Evolutionary conservation across 2,888 invertebrate genomes (phyloP).

Genomic region (Troides aeacus): DNA sequence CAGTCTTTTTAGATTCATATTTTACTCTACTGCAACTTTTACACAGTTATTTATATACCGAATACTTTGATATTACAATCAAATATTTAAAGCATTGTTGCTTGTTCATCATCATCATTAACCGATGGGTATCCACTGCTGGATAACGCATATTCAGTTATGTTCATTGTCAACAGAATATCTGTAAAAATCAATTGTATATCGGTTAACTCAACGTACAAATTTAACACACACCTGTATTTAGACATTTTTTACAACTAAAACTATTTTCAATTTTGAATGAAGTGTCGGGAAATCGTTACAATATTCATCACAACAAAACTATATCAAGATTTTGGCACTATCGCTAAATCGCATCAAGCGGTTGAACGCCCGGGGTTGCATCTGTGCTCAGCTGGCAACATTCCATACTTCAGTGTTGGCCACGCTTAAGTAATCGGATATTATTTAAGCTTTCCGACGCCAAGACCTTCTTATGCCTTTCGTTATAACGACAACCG

Average conservation of each 20-base stretch:
- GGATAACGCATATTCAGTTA: too few relatives aligned
- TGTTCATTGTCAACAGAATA: too few relatives aligned
- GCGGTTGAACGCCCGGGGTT: constrained; percentile 28
- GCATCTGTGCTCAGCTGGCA: constrained; percentile 27
- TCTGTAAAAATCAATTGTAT: too few relatives aligned
- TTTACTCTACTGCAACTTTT: too few relatives aligned
- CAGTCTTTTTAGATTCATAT: too few relatives aligned
- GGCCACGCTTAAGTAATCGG: constrained; percentile 28
- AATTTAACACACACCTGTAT: neutral
- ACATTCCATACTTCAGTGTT: constrained; percentile 28
- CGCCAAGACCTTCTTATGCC: constrained; percentile 17
- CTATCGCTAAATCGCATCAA: constrained; percentile 27
- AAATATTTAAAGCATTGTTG: too few relatives aligned
- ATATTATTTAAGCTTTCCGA: constrained; percentile 25
- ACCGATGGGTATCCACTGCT: too few relatives aligned
- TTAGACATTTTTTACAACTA: neutral
- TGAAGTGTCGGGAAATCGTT: constrained; percentile 10
- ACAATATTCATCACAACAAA: constrained; percentile 5
- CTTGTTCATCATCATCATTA: too few relatives aligned
- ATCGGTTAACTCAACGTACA: neutral
- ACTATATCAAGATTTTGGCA: constrained; percentile 27
- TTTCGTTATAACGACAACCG: neutral
- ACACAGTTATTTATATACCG: too few relatives aligned
- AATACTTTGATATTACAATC: too few relatives aligned
- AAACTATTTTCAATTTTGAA: neutral